Evolutionary conservation across 2,888 invertebrate genomes (phyloP).

Genomic region (Andrena flavipes): DNA sequence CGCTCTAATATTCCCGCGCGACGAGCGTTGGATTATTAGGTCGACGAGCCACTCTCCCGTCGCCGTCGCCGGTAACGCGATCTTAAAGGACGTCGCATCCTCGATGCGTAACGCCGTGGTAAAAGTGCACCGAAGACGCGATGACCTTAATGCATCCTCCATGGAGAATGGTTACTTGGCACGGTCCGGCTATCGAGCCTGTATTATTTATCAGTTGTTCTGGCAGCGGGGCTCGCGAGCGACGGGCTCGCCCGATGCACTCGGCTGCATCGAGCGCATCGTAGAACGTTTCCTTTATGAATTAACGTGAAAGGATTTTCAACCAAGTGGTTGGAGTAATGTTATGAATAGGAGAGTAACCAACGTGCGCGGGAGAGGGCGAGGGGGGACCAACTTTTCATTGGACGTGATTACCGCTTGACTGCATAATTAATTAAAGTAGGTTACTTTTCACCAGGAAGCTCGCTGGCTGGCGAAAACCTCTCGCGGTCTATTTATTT

Average conservation of each 20-base stretch:
- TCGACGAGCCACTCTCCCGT: slow-evolving; percentile 11
- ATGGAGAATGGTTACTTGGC: slow-evolving; percentile 51
- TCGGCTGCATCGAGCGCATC: slow-evolving; percentile 17
- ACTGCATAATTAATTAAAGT: slow-evolving; percentile 44
- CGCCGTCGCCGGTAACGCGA: slow-evolving; percentile 25
- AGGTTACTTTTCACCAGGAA: slow-evolving; percentile 29
- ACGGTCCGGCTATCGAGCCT: slow-evolving; percentile 38
- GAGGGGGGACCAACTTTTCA: neutral
- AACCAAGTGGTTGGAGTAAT: slow-evolving; percentile 9
- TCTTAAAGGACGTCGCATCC: slow-evolving; percentile 34
- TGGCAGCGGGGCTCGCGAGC: neutral
- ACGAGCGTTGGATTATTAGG: slow-evolving; percentile 31
- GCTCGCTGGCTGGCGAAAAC: slow-evolving; percentile 3
- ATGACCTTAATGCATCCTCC: slow-evolving; percentile 58
- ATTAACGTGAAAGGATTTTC: slow-evolving; percentile 43
- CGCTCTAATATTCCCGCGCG: neutral
- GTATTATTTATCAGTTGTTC: slow-evolving; percentile 47
- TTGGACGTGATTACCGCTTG: slow-evolving; percentile 11
- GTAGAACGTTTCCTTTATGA: slow-evolving; percentile 27
- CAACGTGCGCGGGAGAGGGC: neutral
- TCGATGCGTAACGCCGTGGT: slow-evolving; percentile 32
- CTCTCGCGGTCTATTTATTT: neutral
- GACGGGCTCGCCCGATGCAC: slow-evolving; percentile 21
- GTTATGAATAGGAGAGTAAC: slow-evolving; percentile 17
- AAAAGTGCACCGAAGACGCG: slow-evolving; percentile 47